A percentile compares a stretch with the other conserved stretches of the same genome.
These are phyloP conservation scores for Hippocampus comes DNA, from an alignment of 2,113 vertebrate genomes.

Conservation along the genomic window DNA sequence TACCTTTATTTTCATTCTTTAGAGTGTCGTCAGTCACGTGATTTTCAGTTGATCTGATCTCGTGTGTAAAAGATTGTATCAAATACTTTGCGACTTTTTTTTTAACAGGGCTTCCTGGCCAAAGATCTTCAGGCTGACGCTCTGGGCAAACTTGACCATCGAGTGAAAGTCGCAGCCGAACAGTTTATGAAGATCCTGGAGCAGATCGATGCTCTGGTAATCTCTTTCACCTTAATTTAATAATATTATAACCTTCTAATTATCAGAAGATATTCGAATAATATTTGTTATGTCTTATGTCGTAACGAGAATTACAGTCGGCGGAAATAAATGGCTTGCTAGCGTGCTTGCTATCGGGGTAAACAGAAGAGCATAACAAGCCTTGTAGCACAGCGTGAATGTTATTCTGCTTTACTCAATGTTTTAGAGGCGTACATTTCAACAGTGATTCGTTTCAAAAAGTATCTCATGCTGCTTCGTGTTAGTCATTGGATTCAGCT, in stretches of 20 bases:
- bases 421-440: not conserved
- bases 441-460: not conserved
- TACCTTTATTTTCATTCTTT: too few relatives aligned
- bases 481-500: not conserved
- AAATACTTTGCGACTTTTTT: not conserved
- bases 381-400: too few relatives aligned
- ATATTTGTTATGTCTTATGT: not conserved
- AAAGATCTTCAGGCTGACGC: slow-evolving; percentile 91
- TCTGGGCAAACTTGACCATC: slow-evolving; percentile 85
- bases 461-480: not conserved
- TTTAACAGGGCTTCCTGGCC: slow-evolving; percentile 81
- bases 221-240: slow-evolving; percentile 9
- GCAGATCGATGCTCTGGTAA: slow-evolving; percentile 89
- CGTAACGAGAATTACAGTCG: not conserved
- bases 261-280: not conserved
- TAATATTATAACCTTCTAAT: slow-evolving; percentile 37
- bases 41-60: too few relatives aligned
- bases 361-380: not conserved
- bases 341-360: not conserved
- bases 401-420: not conserved
- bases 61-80: not conserved
- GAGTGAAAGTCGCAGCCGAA: slow-evolving; percentile 87
- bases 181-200: slow-evolving; percentile 97
- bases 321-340: not conserved
- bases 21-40: too few relatives aligned